A percentile compares a stretch with the other conserved stretches of the same genome.
Conservation (phyloP, 1,140 invertebrate species). For the Lithobius niger region DNA sequence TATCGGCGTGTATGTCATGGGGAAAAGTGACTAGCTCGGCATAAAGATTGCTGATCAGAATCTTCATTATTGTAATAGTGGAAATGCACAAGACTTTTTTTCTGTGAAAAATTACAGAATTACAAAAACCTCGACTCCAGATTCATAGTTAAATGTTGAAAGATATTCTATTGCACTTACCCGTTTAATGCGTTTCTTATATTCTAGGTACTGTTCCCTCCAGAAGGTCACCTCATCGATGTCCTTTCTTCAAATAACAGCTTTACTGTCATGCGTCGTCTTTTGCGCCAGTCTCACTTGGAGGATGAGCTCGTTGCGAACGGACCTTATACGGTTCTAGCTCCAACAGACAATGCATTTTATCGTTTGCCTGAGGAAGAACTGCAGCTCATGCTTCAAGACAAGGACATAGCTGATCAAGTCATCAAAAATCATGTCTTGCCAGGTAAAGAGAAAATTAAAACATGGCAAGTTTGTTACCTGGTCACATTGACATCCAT, state of each 20-base stretch:
- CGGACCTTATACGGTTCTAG: constrained; percentile 34
- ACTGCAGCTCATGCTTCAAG: constrained; percentile 30
- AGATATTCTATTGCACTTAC: too few species aligned
- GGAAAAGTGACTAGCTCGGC: too few species aligned
- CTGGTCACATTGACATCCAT: too few species aligned
- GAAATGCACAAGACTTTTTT: too few species aligned
- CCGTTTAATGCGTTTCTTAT: not conserved
- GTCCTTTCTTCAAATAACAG: constrained; percentile 31
- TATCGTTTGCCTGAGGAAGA: constrained; percentile 30
- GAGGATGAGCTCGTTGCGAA: constrained; percentile 31
- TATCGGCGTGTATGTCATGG: too few species aligned
- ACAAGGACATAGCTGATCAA: constrained; percentile 31
- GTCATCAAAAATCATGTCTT: constrained; percentile 38
- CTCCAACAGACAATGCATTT: constrained; percentile 34
- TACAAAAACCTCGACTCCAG: too few species aligned
- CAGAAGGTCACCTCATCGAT: constrained; percentile 35
- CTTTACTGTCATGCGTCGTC: constrained; percentile 32
- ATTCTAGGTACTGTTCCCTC: constrained; percentile 34
- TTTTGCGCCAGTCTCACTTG: constrained; percentile 34
- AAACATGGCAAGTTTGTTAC: too few species aligned
- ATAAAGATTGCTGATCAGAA: too few species aligned
- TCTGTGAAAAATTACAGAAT: too few species aligned
- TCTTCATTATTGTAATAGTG: too few species aligned
- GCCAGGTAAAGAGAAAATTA: constrained; percentile 28
- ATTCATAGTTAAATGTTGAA: too few species aligned